A percentile compares a stretch with the other conserved stretches of the same genome.
phyloP scores from a whole-genome alignment of 1,140 invertebrate genomes.

The Drosophila funebris region DNA sequence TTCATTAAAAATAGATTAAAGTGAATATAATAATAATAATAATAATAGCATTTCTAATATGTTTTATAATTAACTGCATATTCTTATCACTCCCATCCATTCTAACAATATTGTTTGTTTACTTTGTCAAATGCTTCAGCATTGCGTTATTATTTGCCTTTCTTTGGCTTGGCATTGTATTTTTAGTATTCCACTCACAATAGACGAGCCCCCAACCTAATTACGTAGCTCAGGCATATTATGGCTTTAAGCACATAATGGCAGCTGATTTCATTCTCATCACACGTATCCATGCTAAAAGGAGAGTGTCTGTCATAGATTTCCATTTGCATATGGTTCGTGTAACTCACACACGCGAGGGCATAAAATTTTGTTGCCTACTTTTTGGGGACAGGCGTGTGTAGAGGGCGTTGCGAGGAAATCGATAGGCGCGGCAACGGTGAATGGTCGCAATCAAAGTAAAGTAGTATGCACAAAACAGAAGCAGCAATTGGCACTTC shows the following conservation, averaged over 20 bases:
- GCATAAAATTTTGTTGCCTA: conserved; percentile 78
- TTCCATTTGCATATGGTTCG: conserved; percentile 56
- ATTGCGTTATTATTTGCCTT: not conserved
- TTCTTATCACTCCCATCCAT: too few relatives aligned
- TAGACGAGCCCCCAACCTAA: conserved; percentile 4
- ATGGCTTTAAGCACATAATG: conserved; percentile 30
- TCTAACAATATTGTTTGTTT: too few relatives aligned
- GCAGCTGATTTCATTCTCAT: conserved; percentile 43
- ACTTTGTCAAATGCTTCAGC: not conserved
- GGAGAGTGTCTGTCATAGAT: conserved; percentile 23
- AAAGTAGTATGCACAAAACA: conserved; percentile 25
- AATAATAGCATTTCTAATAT: too few relatives aligned
- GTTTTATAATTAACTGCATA: not conserved
- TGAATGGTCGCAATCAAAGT: conserved; percentile 61
- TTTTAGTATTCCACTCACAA: conserved; percentile 8
- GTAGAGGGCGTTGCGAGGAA: conserved; percentile 29
- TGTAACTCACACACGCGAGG: conserved; percentile 62
- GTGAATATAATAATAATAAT: too few relatives aligned
- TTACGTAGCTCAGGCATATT: conserved; percentile 11
- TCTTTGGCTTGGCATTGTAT: not conserved
- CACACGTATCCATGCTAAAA: conserved; percentile 10
- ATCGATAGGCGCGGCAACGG: conserved; percentile 47
- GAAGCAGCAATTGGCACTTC: conserved; percentile 71
- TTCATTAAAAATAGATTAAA: too few relatives aligned
- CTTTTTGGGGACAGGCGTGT: conserved; percentile 27